Percentiles rank a stretch among this genome's conserved stretches.
Evolutionary conservation across 2,113 vertebrate genomes (phyloP).

Genomic region (Forbesichthys papilliferus): DNA sequence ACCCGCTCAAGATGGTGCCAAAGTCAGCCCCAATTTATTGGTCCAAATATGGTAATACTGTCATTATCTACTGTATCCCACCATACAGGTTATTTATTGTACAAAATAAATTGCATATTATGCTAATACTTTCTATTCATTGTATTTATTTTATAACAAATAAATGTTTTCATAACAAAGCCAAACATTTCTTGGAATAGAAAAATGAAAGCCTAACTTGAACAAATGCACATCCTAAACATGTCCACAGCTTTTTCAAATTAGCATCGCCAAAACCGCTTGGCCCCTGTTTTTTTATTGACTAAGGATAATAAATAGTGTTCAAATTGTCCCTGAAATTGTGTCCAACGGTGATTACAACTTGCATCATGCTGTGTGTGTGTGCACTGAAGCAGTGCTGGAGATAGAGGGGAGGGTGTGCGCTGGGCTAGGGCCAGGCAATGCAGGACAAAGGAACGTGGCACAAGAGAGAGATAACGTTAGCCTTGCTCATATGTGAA

Average conservation of each 20-base stretch:
- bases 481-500: conserved; percentile 50
- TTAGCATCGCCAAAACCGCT: conserved; percentile 68
- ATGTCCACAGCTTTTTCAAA: conserved; percentile 69
- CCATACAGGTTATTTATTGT: neutral
- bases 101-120: neutral
- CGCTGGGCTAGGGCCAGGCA: conserved; percentile 51
- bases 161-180: neutral
- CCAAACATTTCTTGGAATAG: conserved; percentile 2
- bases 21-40: too few relatives aligned
- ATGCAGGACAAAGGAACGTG: conserved; percentile 49
- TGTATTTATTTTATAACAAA: too few relatives aligned
- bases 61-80: neutral
- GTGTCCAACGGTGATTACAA: conserved; percentile 98
- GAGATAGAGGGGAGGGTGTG: conserved; percentile 34
- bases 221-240: conserved; percentile 11
- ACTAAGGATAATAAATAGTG: conserved; percentile 99
- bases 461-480: conserved; percentile 31
- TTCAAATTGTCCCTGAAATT: conserved; percentile 99
- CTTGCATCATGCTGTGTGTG: conserved; percentile 92
- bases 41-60: neutral
- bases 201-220: neutral
- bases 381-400: conserved; percentile 76
- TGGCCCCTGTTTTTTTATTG: conserved; percentile 78
- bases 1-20: too few relatives aligned
- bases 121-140: too few relatives aligned